Percentiles rank a stretch among this genome's conserved stretches.
phyloP scores from a whole-genome alignment of 1,140 invertebrate genomes.

The Saccostrea cuccullata region DNA sequence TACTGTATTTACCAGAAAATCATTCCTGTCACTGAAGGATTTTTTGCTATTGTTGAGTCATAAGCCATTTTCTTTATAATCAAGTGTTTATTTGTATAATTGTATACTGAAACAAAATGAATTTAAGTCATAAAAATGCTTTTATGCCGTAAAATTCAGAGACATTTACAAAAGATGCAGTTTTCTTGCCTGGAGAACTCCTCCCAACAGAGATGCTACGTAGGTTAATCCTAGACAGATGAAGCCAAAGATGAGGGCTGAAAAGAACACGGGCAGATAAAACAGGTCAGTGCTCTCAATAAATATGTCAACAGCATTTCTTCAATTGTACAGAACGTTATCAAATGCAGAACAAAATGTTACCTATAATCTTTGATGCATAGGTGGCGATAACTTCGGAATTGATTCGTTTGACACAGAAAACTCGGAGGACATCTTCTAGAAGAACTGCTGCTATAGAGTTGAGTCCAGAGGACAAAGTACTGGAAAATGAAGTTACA shows the following conservation, averaged over 20 bases:
- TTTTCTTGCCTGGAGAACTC: conserved; percentile 58
- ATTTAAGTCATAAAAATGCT: too few relatives aligned
- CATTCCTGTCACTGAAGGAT: too few relatives aligned
- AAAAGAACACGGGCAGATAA: neutral
- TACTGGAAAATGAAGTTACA: conserved; percentile 81
- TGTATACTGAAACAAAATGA: neutral
- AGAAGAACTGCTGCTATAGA: conserved; percentile 92
- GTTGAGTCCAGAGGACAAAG: conserved; percentile 93
- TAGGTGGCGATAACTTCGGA: conserved; percentile 86
- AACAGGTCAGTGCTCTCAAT: too few relatives aligned
- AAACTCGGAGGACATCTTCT: conserved; percentile 87
- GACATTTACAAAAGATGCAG: too few relatives aligned
- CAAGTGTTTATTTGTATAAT: too few relatives aligned
- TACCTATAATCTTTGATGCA: conserved; percentile 83
- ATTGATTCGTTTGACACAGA: conserved; percentile 83
- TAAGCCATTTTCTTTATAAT: too few relatives aligned
- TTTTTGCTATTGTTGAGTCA: too few relatives aligned
- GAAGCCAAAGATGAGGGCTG: conserved; percentile 58
- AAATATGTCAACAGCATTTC: neutral
- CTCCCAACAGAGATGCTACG: conserved; percentile 59
- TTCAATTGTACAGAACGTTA: neutral
- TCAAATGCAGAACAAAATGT: neutral
- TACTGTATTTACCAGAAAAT: too few relatives aligned
- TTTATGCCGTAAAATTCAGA: too few relatives aligned
- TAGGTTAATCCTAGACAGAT: conserved; percentile 58